Base-by-base conservation (phyloP, 2,113 vertebrate species). In the Excalfactoria chinensis region DNA sequence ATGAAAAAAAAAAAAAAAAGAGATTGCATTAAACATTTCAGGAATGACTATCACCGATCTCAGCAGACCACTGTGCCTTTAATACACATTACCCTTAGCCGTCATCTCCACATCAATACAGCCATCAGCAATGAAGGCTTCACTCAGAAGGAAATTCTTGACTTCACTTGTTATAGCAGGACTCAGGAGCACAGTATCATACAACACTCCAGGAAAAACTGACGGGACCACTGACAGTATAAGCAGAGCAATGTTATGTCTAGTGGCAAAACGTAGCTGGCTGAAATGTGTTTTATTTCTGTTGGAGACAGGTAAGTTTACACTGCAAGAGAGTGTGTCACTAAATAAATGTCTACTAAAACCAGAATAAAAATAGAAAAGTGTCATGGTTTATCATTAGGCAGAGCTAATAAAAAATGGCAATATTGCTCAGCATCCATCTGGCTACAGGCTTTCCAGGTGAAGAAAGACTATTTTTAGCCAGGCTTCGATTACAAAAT, bases 91-190 rank as follows among this genome's bases (percentile, higher is more conserved):
- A 95, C 95, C 93, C 89, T 97, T 86, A 96, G 95, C 97, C 93
- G 96, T 97, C 95, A 96, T 94, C 96, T 96, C 95, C 96, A 92
- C 96, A 97, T 98, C 97, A 97, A 96, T 98, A 95, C 40, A 86
- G 89, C 85, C 95, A 93, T 97, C 97, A 97, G 67, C 97, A 97
- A 93, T 95, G 95, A 93, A 95, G 90, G 75, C 79, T 94, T 93
- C 91, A 89, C 94, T 95, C 91, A 89, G 89, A 95, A 92, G 97
- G 94, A 97, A 98, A 98, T 97, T 95, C 96, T 82, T 95, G 96
- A 96, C 63, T 97, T 97, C 97, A 94, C 89, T 83, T 80, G 67
- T 91, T 96, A 73, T 30, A 86, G 87, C 77, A 97, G 83, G 79
- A 89, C 86, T 84, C 92, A 96, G 88, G 93, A 97, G 93, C 48